Percentiles rank a stretch among this genome's conserved stretches.
Evolutionary conservation across 2,113 vertebrate species (phyloP).

Genomic region (Halichoeres trimaculatus): DNA sequence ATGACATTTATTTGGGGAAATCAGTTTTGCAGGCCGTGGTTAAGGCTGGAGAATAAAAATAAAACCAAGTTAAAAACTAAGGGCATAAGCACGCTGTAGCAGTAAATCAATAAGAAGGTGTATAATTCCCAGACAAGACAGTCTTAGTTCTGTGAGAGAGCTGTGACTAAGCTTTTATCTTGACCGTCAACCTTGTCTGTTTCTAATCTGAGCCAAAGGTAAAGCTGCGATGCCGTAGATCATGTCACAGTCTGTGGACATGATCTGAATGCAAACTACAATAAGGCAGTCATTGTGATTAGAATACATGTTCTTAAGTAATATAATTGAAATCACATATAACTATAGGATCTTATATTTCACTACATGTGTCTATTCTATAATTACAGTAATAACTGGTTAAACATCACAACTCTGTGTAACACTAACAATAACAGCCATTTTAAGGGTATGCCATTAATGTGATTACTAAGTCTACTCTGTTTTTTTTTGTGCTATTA

Average conservation of each 20-base stretch:
- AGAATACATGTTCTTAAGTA: too few species aligned
- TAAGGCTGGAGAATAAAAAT: constrained; percentile 36
- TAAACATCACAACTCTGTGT: too few species aligned
- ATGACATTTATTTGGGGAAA: constrained; percentile 30
- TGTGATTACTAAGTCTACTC: too few species aligned
- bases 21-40: constrained; percentile 11
- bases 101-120: constrained; percentile 66
- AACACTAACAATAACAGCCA: too few species aligned
- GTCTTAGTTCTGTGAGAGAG: constrained; percentile 60
- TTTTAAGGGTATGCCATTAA: too few species aligned
- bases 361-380: too few species aligned
- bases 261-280: too few species aligned
- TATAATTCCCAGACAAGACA: constrained; percentile 67
- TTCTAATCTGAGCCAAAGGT: constrained; percentile 72
- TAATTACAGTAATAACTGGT: too few species aligned
- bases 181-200: constrained; percentile 55
- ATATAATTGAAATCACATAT: too few species aligned
- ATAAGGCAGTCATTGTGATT: too few species aligned
- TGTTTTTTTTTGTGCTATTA: too few species aligned
- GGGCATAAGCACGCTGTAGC: constrained; percentile 53
- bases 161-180: constrained; percentile 70
- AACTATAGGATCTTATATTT: too few species aligned
- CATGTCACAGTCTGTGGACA: constrained; percentile 32
- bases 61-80: constrained; percentile 39
- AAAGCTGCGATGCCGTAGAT: constrained; percentile 50